A percentile compares a stretch with the other conserved stretches of the same genome.
Conservation (phyloP, 2,888 invertebrate genomes). For the Neoscelio sp. region DNA sequence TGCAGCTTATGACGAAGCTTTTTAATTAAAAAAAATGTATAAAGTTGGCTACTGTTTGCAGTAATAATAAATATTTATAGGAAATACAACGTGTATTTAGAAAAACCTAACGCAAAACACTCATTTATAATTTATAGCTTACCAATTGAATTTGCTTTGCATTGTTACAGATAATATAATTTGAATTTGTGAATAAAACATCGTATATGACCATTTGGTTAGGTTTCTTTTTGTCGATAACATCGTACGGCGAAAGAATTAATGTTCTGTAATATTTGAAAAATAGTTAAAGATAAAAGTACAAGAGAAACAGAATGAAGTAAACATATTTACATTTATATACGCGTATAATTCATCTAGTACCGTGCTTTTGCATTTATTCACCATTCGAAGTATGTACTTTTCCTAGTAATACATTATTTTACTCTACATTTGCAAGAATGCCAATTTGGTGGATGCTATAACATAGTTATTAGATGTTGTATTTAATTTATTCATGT, state of each 20-base stretch:
- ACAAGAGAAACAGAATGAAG: conserved; percentile 49
- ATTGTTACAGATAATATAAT: conserved; percentile 56
- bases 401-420: conserved; percentile 19
- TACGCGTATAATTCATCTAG: conserved; percentile 39
- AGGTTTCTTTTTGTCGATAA: conserved; percentile 43
- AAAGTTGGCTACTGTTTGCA: too few relatives aligned
- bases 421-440: not conserved
- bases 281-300: conserved; percentile 55
- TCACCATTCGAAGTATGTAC: conserved; percentile 25
- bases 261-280: conserved; percentile 50
- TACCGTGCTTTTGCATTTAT: conserved; percentile 26
- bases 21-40: too few relatives aligned
- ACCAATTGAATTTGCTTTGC: conserved; percentile 60
- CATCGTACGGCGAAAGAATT: conserved; percentile 44
- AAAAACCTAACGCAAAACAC: conserved; percentile 11
- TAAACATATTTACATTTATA: conserved; percentile 55
- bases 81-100: too few relatives aligned
- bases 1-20: not conserved
- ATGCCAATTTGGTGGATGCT: conserved; percentile 13
- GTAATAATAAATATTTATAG: too few relatives aligned
- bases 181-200: conserved; percentile 66
- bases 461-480: conserved; percentile 12
- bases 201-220: conserved; percentile 44
- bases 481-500: not conserved
- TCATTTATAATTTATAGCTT: conserved; percentile 51